Base-by-base conservation (phyloP, 2,797 vertebrate genomes). In the Micromesistius poutassou region DNA sequence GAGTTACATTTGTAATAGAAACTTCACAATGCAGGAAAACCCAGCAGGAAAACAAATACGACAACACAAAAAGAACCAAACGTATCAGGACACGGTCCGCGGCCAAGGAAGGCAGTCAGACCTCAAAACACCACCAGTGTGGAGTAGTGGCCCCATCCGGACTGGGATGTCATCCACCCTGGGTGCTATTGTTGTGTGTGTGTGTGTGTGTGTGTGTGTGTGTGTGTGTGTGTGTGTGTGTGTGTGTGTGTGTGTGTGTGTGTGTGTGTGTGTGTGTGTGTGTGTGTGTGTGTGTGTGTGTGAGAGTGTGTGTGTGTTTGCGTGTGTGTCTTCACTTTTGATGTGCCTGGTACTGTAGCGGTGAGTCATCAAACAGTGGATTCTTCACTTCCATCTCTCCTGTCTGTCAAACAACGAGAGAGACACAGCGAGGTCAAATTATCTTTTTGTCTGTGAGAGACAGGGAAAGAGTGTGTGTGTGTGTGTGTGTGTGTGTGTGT, bases 361-460 rank as follows among this genome's bases (percentile, higher is more conserved):
- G 90, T 0, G 95, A 93, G 85, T 97, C 97, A 0, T 99, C 97
- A 75, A 99, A 99, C 75, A 99, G 93, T 0, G 97, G 98, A 87
- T 99, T 99, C 82, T 96, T 97, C 83, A 99, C 98, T 84, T 99
- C 98, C 97, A 99, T 98, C 89, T 99, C 98, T 36, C 98, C 98
- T 0, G 97, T 98, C 98, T 99, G 93, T 6, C 0, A 77, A 78
- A 1, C 13, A 82, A 10, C 2, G 2, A 28, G 76, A 55, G 83
- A 62, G 46, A 22, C 16, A 6, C 46, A 62, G 55, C 7, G n/a
- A 50, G 46, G 46, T 50, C 19, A 50, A 50, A 22, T 50, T 22
- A 50, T 50, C 1, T 42, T 13, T 50, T 4, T 50, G 16, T 50
- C 16, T 50, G 46, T 50, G 40, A 42, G 40, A 42, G 40, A 42